phyloP scores from a whole-genome alignment of 1,140 invertebrate genomes.

The Drosophila tropicalis region DNA sequence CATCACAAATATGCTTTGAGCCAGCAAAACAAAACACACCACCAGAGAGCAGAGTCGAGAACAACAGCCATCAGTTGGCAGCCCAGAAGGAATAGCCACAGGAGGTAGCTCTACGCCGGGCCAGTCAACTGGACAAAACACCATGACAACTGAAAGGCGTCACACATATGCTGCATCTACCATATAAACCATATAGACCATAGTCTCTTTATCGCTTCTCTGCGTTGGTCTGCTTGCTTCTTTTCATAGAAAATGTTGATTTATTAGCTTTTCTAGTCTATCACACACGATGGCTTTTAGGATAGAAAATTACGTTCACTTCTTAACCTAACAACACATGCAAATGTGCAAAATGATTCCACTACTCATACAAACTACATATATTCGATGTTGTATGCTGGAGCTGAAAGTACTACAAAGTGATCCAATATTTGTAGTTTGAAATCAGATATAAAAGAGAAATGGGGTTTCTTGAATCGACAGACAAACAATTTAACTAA shows the following conservation, averaged over 20 bases:
- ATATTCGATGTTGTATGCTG: no score
- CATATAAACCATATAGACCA: background rate
- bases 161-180: background rate
- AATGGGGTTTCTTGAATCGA: no score
- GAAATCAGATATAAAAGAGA: no score
- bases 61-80: conserved; percentile 25
- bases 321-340: background rate
- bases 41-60: conserved; percentile 22
- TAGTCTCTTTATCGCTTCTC: background rate
- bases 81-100: conserved; percentile 11
- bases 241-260: background rate
- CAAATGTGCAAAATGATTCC: background rate
- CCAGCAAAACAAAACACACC: conserved; percentile 43
- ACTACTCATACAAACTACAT: no score
- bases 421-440: no score
- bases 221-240: background rate
- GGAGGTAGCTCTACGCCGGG: background rate
- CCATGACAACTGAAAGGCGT: conserved; percentile 49
- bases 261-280: background rate
- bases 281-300: background rate
- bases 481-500: background rate
- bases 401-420: no score
- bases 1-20: conserved; percentile 66
- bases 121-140: conserved; percentile 7
- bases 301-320: background rate